Percentiles rank a stretch among this genome's conserved stretches.
These are phyloP conservation scores for Leptoteleia sp. DNA, from an alignment of 1,140 invertebrate genomes.

Conservation along the genomic window DNA sequence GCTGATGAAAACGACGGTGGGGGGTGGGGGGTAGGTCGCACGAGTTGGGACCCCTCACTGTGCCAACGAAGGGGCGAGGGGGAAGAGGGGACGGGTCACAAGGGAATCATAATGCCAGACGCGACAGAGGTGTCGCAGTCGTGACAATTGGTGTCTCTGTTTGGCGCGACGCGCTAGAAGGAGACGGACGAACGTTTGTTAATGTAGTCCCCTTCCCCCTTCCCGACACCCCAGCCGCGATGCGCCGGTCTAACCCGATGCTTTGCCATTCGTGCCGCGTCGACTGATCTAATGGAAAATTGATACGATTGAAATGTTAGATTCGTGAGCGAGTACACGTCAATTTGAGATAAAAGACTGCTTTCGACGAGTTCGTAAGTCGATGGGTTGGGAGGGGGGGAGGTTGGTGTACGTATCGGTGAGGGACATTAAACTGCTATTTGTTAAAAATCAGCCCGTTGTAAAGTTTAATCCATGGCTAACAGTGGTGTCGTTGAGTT, in stretches of 20 bases:
- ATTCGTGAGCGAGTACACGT: constrained; percentile 55
- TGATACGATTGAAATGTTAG: constrained; percentile 66
- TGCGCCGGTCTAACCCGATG: constrained; percentile 32
- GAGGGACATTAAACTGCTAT: too few species aligned
- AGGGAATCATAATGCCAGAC: constrained; percentile 47
- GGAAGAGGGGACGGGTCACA: constrained; percentile 4
- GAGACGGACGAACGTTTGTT: constrained; percentile 38
- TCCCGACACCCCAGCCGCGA: constrained; percentile 1
- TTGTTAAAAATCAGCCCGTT: too few species aligned
- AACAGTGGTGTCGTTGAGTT: too few species aligned
- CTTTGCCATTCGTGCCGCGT: constrained; percentile 53
- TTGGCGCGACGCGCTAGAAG: constrained; percentile 67
- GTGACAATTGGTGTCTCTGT: constrained; percentile 63
- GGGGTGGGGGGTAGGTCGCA: too few species aligned
- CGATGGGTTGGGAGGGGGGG: background rate
- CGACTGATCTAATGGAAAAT: constrained; percentile 62
- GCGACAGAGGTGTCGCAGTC: constrained; percentile 40
- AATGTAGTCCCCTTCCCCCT: constrained; percentile 49
- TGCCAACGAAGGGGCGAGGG: too few species aligned
- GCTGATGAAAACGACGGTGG: constrained; percentile 55
- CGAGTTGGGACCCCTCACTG: too few species aligned
- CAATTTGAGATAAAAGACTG: constrained; percentile 52
- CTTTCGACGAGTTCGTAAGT: constrained; percentile 16
- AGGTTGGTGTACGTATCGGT: too few species aligned
- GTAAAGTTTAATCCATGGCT: too few species aligned